Base-by-base conservation (phyloP, 2,797 vertebrate genomes). In the Dicrostonyx torquatus region DNA sequence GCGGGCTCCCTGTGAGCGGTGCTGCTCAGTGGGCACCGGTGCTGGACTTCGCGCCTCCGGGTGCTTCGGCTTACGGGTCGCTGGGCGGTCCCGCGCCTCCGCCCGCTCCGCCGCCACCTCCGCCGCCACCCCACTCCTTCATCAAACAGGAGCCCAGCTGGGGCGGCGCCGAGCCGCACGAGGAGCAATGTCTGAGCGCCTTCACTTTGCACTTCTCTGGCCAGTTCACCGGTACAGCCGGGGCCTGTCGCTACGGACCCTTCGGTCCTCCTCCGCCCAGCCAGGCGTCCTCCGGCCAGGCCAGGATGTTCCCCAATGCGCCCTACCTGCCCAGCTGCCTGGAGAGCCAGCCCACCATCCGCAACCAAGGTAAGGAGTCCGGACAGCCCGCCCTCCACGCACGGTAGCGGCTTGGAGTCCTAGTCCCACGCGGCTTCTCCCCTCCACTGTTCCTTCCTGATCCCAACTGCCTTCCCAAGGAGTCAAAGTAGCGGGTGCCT, bases 91-190 rank as follows among this genome's bases (percentile, higher is more conserved):
- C 98, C 0, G 98, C 99, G 37, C 98, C 99, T 87, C 99, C 99
- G 97, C 98, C 99, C 22, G 99, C 99, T 70, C 98, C 99, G 6
- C 98, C 99, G 24, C 99, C 99, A 89, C 98, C 98, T 97, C 99
- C 99, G 18, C 98, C 99, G 96, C 98, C 99, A 72, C 98, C 99
- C 55, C 99, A 99, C 98, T 99, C 99, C 80, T 99, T 99, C 98
- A 99, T 99, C 98, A 99, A 99, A 97, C 99, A 99, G 98, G 99
- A 99, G 98, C 99, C 99, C 9, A 98, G 98, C 97, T 99, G 99
- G 99, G 99, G 99, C 90, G 96, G 98, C 83, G 62, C 98, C 0
- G 99, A 99, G 94, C 98, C 99, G 1, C 98, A 99, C 68, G 99
- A 99, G 95, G 99, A 99, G 96, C 99, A 99, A 96, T 99, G 99